A percentile compares a stretch with the other conserved stretches of the same genome.
Evolutionary conservation across 2,797 vertebrate genomes (phyloP).

Genomic region (Borostomias antarcticus): DNA sequence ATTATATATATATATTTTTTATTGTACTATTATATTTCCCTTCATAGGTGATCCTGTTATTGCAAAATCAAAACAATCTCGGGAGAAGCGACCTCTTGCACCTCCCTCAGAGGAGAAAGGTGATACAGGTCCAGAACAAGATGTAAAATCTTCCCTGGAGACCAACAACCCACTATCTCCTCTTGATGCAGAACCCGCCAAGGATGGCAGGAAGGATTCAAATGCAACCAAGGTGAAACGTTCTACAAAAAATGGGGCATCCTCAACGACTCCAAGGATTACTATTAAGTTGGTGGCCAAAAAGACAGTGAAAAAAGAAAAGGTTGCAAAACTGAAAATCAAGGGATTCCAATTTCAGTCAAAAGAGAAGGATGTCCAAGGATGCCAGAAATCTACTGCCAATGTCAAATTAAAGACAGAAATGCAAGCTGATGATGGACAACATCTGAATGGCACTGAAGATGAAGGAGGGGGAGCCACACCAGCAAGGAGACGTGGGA

Average conservation of each 20-base stretch:
- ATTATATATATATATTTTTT: constrained; percentile 12
- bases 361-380: constrained; percentile 78
- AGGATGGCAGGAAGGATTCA: constrained; percentile 67
- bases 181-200: constrained; percentile 60
- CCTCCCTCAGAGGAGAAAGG: constrained; percentile 65
- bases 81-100: constrained; percentile 67
- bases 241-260: constrained; percentile 59
- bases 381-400: constrained; percentile 77
- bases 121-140: constrained; percentile 58
- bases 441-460: constrained; percentile 33
- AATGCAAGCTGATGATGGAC: constrained; percentile 48
- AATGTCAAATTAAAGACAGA: constrained; percentile 85
- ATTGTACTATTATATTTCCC: constrained; percentile 1
- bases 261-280: constrained; percentile 72
- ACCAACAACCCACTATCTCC: constrained; percentile 56
- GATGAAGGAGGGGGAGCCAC: constrained; percentile 52
- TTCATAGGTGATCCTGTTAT: constrained; percentile 62
- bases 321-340: constrained; percentile 73
- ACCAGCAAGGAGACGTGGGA: constrained; percentile 71
- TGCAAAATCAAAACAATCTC: constrained; percentile 70
- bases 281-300: constrained; percentile 82
- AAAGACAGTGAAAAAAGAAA: constrained; percentile 73
- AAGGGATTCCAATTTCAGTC: constrained; percentile 80
- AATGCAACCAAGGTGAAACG: constrained; percentile 59
- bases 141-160: constrained; percentile 67